Percentiles rank a stretch among this genome's conserved stretches.
Evolutionary conservation across 2,113 vertebrate species (phyloP).

Genomic region (Collichthys lucidus): DNA sequence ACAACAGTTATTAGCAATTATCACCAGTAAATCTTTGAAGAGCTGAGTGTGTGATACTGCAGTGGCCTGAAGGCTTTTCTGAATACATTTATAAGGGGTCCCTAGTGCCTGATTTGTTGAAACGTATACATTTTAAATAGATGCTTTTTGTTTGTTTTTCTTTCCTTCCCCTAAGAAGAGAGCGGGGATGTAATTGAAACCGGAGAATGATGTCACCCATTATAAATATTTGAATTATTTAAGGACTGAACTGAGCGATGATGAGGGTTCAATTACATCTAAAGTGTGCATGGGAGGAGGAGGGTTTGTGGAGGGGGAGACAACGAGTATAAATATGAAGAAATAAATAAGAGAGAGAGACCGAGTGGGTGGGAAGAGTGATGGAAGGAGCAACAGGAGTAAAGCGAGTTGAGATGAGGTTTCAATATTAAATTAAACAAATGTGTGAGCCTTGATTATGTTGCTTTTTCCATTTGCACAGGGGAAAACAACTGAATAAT

Average conservation of each 20-base stretch:
- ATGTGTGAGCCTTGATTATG: constrained; percentile 42
- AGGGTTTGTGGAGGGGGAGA: neutral
- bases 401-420: constrained; percentile 12
- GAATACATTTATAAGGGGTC: constrained; percentile 38
- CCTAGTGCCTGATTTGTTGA: constrained; percentile 26
- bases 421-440: constrained; percentile 54
- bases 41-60: constrained; percentile 14
- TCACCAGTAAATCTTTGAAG: constrained; percentile 42
- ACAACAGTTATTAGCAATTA: constrained; percentile 13
- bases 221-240: constrained; percentile 60
- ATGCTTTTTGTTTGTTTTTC: constrained; percentile 48
- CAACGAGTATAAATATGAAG: constrained; percentile 55
- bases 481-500: constrained; percentile 69
- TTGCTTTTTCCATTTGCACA: constrained; percentile 48
- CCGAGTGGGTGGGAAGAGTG: constrained; percentile 12
- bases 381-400: constrained; percentile 1
- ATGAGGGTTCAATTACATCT: constrained; percentile 58
- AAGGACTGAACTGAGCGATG: constrained; percentile 48
- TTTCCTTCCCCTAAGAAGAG: constrained; percentile 29
- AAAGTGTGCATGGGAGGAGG: constrained; percentile 21
- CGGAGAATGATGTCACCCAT: constrained; percentile 41
- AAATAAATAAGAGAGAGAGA: constrained; percentile 31
- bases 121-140: constrained; percentile 58
- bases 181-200: constrained; percentile 56
- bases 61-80: constrained; percentile 29